Conservation (phyloP, 2,113 vertebrate genomes). For the Pseudorhombus dupliciocellatus region DNA sequence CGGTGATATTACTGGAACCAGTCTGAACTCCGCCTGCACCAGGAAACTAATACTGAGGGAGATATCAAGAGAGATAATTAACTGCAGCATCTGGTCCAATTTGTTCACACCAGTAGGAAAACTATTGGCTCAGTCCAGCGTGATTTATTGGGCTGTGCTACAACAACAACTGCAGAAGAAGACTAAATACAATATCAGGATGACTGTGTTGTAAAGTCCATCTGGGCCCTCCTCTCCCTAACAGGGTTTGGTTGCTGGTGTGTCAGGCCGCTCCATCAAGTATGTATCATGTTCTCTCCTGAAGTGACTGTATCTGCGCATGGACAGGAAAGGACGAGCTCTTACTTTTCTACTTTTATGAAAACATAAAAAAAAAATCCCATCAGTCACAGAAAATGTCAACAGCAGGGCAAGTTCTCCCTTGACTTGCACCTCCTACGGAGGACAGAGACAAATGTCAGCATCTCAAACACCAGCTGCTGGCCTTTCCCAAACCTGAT, state of each 20-base stretch:
- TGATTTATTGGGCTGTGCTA: slow-evolving; percentile 23
- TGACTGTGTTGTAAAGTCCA: background rate
- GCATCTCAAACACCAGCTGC: slow-evolving; percentile 46
- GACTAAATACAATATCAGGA: slow-evolving; percentile 10
- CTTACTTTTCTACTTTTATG: background rate
- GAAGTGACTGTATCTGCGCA: slow-evolving; percentile 35
- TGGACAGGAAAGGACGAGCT: slow-evolving; percentile 34
- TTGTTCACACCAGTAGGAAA: slow-evolving; percentile 39
- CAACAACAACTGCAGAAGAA: slow-evolving; percentile 22
- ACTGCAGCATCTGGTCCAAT: slow-evolving; percentile 46
- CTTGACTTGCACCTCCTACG: slow-evolving; percentile 18
- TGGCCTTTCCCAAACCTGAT: slow-evolving; percentile 48
- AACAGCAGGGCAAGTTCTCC: slow-evolving; percentile 46
- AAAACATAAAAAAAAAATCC: slow-evolving; percentile 6
- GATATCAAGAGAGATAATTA: slow-evolving; percentile 38
- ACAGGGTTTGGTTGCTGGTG: slow-evolving; percentile 10
- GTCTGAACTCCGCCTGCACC: background rate
- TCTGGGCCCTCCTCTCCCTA: background rate
- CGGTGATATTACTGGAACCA: background rate
- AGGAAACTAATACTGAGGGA: slow-evolving; percentile 28
- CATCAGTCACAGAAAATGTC: slow-evolving; percentile 52
- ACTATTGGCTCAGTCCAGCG: slow-evolving; percentile 10
- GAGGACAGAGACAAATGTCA: slow-evolving; percentile 62
- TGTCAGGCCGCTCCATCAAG: slow-evolving; percentile 26
- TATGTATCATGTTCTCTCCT: slow-evolving; percentile 19